Percentiles rank a stretch among this genome's conserved stretches.
Conservation (phyloP, 1,140 invertebrate genomes). For the Mylabris phalerata region DNA sequence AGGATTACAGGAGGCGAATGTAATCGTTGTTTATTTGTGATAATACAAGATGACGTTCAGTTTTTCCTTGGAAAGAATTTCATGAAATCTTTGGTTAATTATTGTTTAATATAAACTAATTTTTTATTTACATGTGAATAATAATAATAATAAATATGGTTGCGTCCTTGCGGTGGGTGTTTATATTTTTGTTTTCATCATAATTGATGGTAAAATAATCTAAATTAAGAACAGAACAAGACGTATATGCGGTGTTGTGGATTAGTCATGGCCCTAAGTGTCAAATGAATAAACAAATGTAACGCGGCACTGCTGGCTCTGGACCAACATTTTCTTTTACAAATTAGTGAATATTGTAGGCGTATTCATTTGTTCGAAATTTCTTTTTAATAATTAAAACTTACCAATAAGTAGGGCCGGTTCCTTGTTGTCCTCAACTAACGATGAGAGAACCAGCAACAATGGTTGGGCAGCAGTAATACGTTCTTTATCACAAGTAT, state of each 20-base stretch:
- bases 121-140: too few relatives aligned
- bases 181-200: too few relatives aligned
- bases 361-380: too few relatives aligned
- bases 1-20: too few relatives aligned
- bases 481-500: conserved; percentile 53
- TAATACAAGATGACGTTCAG: too few relatives aligned
- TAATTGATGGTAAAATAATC: neutral
- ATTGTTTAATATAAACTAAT: too few relatives aligned
- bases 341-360: too few relatives aligned
- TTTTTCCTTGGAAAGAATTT: too few relatives aligned
- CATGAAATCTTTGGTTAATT: too few relatives aligned
- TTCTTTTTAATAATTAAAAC: conserved; percentile 30
- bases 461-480: conserved; percentile 55
- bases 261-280: conserved; percentile 23
- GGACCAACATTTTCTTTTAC: conserved; percentile 1
- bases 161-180: too few relatives aligned
- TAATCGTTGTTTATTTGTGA: too few relatives aligned
- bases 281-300: conserved; percentile 13
- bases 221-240: conserved; percentile 15
- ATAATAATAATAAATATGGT: too few relatives aligned
- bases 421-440: conserved; percentile 64
- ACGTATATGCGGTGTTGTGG: conserved; percentile 13
- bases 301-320: conserved; percentile 14
- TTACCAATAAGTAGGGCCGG: conserved; percentile 66
- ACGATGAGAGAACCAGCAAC: conserved; percentile 58